phyloP scores from a whole-genome alignment of 2,113 vertebrate genomes.

The Rhinogobius similis region DNA sequence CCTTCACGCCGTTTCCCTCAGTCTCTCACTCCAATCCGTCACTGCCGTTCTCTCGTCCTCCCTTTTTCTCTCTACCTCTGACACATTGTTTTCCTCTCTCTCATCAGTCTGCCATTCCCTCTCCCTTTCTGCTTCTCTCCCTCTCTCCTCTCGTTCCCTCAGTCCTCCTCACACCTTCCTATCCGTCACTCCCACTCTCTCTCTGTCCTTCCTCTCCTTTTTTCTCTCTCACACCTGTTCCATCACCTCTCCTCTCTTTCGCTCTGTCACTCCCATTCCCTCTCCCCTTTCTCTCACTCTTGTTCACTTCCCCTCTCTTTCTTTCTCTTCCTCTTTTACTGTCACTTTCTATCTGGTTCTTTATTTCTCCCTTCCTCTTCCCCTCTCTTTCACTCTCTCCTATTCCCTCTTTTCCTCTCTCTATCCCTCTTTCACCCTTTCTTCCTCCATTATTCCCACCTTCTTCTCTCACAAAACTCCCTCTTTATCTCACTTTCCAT shows the following conservation, averaged over 20 bases:
- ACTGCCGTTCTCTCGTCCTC: slow-evolving; percentile 36
- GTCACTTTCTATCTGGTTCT: no score
- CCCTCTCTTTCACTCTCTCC: no score
- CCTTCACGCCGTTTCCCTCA: no score
- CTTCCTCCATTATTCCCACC: no score
- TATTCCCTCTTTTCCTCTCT: no score
- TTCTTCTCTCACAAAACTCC: not conserved
- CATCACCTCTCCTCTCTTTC: no score
- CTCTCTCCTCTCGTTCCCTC: not conserved
- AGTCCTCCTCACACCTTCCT: slow-evolving; percentile 31
- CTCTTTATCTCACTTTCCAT: not conserved
- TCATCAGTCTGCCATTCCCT: not conserved
- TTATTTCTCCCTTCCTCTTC: no score
- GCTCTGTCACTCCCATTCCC: no score
- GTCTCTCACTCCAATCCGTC: not conserved
- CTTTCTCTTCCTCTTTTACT: slow-evolving; percentile 11
- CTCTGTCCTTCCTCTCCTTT: not conserved
- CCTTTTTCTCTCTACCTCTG: slow-evolving; percentile 1
- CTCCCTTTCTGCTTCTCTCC: not conserved
- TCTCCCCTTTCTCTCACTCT: slow-evolving; percentile 12
- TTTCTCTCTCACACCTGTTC: not conserved
- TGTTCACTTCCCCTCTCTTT: not conserved
- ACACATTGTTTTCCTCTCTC: no score
- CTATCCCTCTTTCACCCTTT: not conserved
- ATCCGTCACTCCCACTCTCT: not conserved